Base-by-base conservation (phyloP, 2,113 vertebrate genomes). In the Vulpes vulpes region DNA sequence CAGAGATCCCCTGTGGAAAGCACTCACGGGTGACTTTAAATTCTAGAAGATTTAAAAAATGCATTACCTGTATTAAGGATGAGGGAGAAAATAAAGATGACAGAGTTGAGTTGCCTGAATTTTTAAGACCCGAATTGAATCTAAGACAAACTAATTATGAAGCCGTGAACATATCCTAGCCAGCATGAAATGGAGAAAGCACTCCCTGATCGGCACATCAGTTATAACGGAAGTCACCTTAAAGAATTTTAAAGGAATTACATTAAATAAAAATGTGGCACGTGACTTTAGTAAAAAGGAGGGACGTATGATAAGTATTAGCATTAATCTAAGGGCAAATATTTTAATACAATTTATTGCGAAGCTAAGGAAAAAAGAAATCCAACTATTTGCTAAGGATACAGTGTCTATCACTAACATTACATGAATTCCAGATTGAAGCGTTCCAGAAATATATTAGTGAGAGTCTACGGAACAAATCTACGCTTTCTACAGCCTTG, bases 401-500 rank as follows among this genome's bases (percentile, higher is more conserved):
- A 87, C 2, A 79, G 62, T n/a, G 71, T 55, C 85, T 85, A 7
- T 93, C 57, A 60, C 69, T 38, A 94, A 60, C 71, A 9, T 79
- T 69, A 22, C 27, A 94, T 20, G 67, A 88, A 86, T 79, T 89
- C 11, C 65, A 64, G 16, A 12, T 3, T 20, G 57, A 82, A 89
- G 11, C 51, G 15, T 64, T 95, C 30, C 23, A 71, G 43, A 88
- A 67, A 87, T 86, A 88, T 81, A 94, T 64, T n/a, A 89, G 30
- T 35, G 97, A 89, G 65, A 94, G 73, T 93, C 89, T 11, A 9
- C 8, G 79, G 4, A 15, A 5, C 51, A 97, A 93, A 91, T 43
- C 60, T 16, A 85, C 5, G 20, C 91, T 96, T 97, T 90, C 8
- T 69, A 89, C 91, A 23, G 1, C 73, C 82, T 3, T 11, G 0